phyloP scores from a whole-genome alignment of 2,113 vertebrate species.

The Malurus melanocephalus region DNA sequence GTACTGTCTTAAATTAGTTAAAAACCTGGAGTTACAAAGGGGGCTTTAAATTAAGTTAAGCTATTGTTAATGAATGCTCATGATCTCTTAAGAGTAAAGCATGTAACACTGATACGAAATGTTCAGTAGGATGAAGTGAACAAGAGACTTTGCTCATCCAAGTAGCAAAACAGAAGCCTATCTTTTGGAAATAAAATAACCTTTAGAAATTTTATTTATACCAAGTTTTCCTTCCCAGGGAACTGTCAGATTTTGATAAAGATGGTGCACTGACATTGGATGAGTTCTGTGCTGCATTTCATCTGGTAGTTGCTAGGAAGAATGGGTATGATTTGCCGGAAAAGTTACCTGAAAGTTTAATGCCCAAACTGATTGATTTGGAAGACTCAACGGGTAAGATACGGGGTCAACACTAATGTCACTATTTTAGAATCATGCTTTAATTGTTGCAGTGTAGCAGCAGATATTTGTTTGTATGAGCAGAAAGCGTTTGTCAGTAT shows the following conservation, averaged over 20 bases:
- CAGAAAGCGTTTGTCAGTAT: neutral
- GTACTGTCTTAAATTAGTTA: neutral
- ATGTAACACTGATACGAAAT: neutral
- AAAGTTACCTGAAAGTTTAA: conserved; percentile 96
- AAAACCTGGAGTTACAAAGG: neutral
- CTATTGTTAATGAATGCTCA: neutral
- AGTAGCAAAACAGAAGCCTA: neutral
- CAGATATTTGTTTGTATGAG: neutral
- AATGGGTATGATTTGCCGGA: conserved; percentile 98
- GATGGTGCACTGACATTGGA: conserved; percentile 96
- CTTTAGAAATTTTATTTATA: conserved; percentile 38
- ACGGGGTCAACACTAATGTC: neutral
- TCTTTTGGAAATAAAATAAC: neutral
- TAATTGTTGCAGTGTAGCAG: neutral
- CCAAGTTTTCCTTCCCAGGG: conserved; percentile 78
- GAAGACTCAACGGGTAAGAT: conserved; percentile 91
- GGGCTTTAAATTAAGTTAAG: neutral
- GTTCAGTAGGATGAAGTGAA: neutral
- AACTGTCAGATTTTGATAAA: conserved; percentile 98
- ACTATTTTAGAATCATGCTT: neutral
- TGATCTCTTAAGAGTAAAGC: neutral
- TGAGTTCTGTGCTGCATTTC: conserved; percentile 97
- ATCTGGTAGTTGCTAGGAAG: conserved; percentile 96
- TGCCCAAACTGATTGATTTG: conserved; percentile 98
- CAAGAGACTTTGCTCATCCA: neutral